phyloP scores from a whole-genome alignment of 2,888 invertebrate species.

The Drosophila imparisetae region DNA sequence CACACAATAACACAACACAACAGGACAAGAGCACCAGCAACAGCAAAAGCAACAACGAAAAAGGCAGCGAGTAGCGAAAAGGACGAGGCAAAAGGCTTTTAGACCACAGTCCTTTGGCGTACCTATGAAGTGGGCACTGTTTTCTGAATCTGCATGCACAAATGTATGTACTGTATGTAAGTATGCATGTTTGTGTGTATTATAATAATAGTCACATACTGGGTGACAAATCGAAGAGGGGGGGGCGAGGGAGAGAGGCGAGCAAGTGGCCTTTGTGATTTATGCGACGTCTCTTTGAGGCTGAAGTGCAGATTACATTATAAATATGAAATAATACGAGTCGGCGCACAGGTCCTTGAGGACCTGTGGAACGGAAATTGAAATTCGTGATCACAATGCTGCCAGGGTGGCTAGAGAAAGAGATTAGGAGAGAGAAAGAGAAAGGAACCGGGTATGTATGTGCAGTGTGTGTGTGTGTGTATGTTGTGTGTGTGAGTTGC shows the following conservation, averaged over 20 bases:
- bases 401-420: slow-evolving; percentile 1
- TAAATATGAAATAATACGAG: slow-evolving; percentile 76
- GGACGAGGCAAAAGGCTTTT: slow-evolving; percentile 68
- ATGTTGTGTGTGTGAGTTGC: not conserved
- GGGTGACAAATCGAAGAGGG: no score
- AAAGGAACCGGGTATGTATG: not conserved
- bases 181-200: slow-evolving; percentile 33
- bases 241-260: not conserved
- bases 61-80: slow-evolving; percentile 45
- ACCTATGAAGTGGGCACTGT: slow-evolving; percentile 62
- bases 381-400: slow-evolving; percentile 52
- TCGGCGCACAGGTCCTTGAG: slow-evolving; percentile 68
- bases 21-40: slow-evolving; percentile 11
- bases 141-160: slow-evolving; percentile 31
- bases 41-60: slow-evolving; percentile 11
- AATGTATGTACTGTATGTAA: not conserved
- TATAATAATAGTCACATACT: slow-evolving; percentile 52
- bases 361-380: slow-evolving; percentile 74
- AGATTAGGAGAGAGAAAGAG: not conserved
- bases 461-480: not conserved
- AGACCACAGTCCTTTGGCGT: slow-evolving; percentile 55
- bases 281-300: slow-evolving; percentile 75
- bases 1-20: slow-evolving; percentile 24
- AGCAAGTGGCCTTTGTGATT: slow-evolving; percentile 70
- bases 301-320: slow-evolving; percentile 78